Evolutionary conservation across 2,888 invertebrate species (phyloP).

Genomic region (Agriopis aurantiaria): DNA sequence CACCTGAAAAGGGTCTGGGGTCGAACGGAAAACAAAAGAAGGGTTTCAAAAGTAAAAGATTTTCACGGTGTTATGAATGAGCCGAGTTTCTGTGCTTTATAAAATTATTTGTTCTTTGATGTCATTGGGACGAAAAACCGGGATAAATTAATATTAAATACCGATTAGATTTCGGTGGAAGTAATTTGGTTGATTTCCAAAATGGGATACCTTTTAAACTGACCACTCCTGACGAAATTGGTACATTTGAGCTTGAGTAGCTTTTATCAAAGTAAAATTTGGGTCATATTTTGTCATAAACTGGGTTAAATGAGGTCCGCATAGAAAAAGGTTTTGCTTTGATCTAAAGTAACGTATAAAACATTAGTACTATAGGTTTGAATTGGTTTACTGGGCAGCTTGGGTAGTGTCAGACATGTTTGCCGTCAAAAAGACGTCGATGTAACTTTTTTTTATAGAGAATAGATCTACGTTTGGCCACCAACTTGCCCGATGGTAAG

Average conservation of each 20-base stretch:
- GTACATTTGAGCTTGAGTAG: conserved; percentile 31
- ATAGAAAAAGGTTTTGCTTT: conserved; percentile 9
- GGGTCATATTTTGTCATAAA: conserved; percentile 7
- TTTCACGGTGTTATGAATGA: conserved; percentile 40
- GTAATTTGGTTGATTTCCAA: conserved; percentile 23
- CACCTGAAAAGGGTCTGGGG: conserved; percentile 21
- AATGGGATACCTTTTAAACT: conserved; percentile 18
- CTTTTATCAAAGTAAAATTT: conserved; percentile 44
- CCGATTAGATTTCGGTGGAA: conserved; percentile 19
- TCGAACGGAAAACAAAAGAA: conserved; percentile 36
- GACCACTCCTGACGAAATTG: conserved; percentile 10
- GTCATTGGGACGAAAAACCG: conserved; percentile 32
- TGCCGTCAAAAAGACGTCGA: not conserved
- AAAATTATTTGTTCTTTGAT: conserved; percentile 39
- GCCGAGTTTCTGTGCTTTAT: conserved; percentile 13
- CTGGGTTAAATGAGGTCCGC: not conserved
- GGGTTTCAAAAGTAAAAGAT: conserved; percentile 34
- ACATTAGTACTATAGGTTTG: not conserved
- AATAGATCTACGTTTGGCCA: too few relatives aligned
- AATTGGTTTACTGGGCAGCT: not conserved
- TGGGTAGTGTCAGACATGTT: not conserved
- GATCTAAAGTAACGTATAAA: not conserved
- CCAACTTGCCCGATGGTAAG: too few relatives aligned
- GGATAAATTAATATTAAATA: conserved; percentile 24
- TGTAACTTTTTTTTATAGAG: too few relatives aligned